A percentile compares a stretch with the other conserved stretches of the same genome.
Conservation (phyloP, 92 coral and sea anemone species). For the Phenganax stokvisi region DNA sequence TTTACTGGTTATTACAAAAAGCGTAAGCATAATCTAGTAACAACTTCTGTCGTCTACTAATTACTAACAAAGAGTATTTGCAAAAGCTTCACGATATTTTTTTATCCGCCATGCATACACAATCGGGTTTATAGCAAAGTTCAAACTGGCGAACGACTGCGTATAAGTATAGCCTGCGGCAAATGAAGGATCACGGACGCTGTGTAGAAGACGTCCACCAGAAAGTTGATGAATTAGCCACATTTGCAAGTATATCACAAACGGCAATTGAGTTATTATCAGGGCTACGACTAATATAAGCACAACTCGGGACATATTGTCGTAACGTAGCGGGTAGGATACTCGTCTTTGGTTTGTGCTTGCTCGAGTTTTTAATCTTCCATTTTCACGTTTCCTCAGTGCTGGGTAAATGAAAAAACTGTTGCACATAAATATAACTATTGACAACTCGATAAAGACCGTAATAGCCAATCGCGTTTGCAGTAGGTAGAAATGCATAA, state of each 20-base stretch:
- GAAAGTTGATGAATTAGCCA: not conserved
- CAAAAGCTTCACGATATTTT: constrained; percentile 33
- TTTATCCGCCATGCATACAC: constrained; percentile 36
- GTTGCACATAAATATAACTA: constrained; percentile 16
- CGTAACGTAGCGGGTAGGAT: not conserved
- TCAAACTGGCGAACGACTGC: constrained; percentile 27
- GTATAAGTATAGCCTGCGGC: not conserved
- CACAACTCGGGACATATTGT: constrained; percentile 35
- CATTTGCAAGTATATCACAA: constrained; percentile 16
- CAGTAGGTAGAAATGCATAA: constrained; percentile 21
- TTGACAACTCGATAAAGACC: constrained; percentile 16
- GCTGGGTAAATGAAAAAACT: constrained; percentile 32
- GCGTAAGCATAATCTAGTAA: too few species aligned
- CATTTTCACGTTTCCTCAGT: constrained; percentile 23
- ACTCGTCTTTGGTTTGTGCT: constrained; percentile 9
- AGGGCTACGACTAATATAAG: constrained; percentile 16
- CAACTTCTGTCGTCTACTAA: too few species aligned
- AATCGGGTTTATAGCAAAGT: constrained; percentile 30
- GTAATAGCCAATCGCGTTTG: constrained; percentile 15
- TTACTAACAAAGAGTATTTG: constrained; percentile 13
- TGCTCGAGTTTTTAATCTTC: not conserved
- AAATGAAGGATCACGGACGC: not conserved
- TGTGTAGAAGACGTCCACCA: constrained; percentile 1
- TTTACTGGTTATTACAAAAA: too few species aligned
- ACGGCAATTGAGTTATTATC: constrained; percentile 29